Conservation (phyloP, 2,888 invertebrate genomes). For the Amphiduros pacificus region DNA sequence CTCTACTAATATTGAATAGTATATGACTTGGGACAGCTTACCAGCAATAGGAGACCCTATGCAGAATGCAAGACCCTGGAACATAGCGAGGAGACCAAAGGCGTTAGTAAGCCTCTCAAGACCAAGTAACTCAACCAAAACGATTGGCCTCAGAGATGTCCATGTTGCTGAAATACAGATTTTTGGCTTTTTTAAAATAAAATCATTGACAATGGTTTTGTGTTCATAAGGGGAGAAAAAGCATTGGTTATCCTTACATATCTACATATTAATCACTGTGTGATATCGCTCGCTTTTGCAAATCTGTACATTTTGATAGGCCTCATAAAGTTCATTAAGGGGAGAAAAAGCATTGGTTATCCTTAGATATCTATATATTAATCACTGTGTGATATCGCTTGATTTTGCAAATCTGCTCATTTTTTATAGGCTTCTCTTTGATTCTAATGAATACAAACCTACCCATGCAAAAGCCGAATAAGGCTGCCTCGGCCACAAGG, state of each 20-base stretch:
- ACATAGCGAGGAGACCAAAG: conserved; percentile 61
- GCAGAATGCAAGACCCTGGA: conserved; percentile 54
- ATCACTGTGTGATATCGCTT: too few species aligned
- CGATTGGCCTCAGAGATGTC: conserved; percentile 27
- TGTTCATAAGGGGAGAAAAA: neutral
- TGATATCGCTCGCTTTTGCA: too few species aligned
- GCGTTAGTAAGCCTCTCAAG: conserved; percentile 60
- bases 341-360: neutral
- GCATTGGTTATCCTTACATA: neutral
- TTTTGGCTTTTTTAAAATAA: neutral
- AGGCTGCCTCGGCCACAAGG: conserved; percentile 35
- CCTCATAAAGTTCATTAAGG: neutral
- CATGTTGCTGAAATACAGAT: conserved; percentile 23
- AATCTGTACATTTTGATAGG: too few species aligned
- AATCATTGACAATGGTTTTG: too few species aligned
- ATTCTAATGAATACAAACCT: conserved; percentile 21
- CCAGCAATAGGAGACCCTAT: conserved; percentile 60
- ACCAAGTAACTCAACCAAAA: conserved; percentile 56
- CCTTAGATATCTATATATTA: too few species aligned
- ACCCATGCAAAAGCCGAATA: conserved; percentile 56
- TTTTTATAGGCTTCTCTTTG: neutral
- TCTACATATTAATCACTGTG: too few species aligned
- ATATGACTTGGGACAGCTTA: too few species aligned
- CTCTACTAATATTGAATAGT: too few species aligned
- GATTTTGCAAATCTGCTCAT: too few species aligned